A percentile compares a stretch with the other conserved stretches of the same genome.
phyloP scores from a whole-genome alignment of 2,797 vertebrate species.

The Onychomys torridus region DNA sequence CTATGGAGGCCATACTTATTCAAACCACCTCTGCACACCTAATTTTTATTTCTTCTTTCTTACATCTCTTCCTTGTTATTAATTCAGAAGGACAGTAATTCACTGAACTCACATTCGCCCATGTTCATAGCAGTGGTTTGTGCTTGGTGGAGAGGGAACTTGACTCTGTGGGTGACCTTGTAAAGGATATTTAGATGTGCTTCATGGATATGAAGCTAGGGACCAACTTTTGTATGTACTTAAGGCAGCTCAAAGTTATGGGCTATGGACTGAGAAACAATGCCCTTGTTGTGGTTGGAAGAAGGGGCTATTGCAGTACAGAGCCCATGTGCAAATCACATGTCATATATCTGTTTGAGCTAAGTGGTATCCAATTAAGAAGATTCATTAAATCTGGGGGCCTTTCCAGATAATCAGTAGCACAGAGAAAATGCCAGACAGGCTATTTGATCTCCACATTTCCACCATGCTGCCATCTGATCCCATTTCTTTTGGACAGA shows the following conservation, averaged over 20 bases:
- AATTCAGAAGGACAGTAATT: background rate
- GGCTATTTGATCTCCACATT: background rate
- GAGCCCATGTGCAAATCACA: too few relatives aligned
- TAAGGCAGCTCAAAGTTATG: background rate
- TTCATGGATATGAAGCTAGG: rapidly evolving
- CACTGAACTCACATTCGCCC: background rate
- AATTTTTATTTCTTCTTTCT: background rate
- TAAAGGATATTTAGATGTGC: background rate
- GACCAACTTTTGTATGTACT: background rate
- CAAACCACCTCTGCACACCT: background rate
- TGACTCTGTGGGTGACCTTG: too few relatives aligned
- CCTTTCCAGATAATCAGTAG: background rate
- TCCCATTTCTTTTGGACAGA: background rate
- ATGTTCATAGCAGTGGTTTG: background rate
- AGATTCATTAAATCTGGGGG: background rate
- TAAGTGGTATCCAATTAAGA: constrained; percentile 47
- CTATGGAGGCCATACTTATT: background rate
- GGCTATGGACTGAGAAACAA: background rate
- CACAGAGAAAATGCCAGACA: background rate
- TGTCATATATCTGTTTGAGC: background rate
- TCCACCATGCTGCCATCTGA: background rate
- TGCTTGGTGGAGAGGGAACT: background rate
- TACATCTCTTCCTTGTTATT: background rate
- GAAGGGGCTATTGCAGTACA: rapidly evolving
- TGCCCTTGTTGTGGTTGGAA: too few relatives aligned